Base-by-base conservation (phyloP, 2,888 invertebrate genomes). In the Hydrotaea cyrtoneurina region DNA sequence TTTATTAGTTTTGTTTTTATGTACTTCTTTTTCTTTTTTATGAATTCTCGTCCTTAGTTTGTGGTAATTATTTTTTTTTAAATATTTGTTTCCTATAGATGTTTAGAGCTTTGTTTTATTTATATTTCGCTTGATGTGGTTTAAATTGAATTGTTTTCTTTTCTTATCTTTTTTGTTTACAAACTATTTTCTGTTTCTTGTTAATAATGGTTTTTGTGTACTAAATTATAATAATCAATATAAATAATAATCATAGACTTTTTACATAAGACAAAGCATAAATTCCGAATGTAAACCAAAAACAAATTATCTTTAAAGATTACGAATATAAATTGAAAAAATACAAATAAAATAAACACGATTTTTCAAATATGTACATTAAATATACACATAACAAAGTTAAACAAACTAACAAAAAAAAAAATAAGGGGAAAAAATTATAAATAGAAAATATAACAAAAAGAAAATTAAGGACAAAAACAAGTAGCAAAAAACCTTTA, bases 301-400 rank as follows among this genome's bases (percentile, higher is more conserved):
- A 76, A 66, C 11, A 57, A 26, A 46, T 69, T 26, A 23, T 3
- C 17, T 17, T 55, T 43, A 62, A 59, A 26, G n/a, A 23, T 62
- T 62, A 62, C 39, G 53, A 57, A 57, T 39, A 74, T 21, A 74
- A 71, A 80, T 39, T 19, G 59, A 80, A 78, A 23, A 19, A 55
- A 73, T 53, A 64, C 7, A 2, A 7, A 31, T 31, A 31, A 31
- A 64, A 19, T 5, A 43, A 74, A 69, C 13, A 26, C 17, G 5
- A 19, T 26, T 77, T 26, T 77, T 46, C 59, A 43, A 53, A 17
- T 85, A 85, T 85, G 75, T 85, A 83, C 82, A 85, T 82, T 85
- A 43, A 57, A 85, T 80, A 80, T 82, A 85, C 82, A 85, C 64
- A 80, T 83, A 85, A 85, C 80, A 82, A 75, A 82, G 43, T 50